Conservation (phyloP, 1,140 invertebrate genomes). For the Drosophila chauvacae region DNA sequence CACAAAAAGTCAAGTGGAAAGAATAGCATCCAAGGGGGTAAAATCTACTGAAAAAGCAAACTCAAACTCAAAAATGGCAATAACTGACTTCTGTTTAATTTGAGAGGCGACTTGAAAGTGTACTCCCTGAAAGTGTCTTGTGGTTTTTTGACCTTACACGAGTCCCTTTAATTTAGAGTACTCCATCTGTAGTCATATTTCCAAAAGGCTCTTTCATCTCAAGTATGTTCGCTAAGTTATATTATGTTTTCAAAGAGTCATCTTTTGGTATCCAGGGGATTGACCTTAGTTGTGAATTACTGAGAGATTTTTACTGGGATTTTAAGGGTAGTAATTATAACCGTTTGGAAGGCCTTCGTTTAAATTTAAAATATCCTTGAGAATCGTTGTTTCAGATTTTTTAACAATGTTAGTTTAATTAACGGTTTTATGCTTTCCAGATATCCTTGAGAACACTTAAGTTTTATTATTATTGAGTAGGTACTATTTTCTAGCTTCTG, state of each 20-base stretch:
- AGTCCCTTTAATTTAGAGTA: slow-evolving; percentile 5
- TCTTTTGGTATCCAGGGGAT: not conserved
- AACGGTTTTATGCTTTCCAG: not conserved
- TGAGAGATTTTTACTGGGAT: not conserved
- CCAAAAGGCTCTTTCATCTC: not conserved
- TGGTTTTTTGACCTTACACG: slow-evolving; percentile 33
- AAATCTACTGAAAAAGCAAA: slow-evolving; percentile 8
- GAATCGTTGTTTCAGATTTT: not conserved
- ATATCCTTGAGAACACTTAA: not conserved
- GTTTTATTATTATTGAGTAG: not conserved
- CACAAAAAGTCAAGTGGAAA: not conserved
- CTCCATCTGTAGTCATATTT: slow-evolving; percentile 19
- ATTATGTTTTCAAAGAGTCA: not conserved
- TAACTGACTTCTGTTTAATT: slow-evolving; percentile 45
- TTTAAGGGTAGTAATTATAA: not conserved
- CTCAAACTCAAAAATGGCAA: slow-evolving; percentile 26
- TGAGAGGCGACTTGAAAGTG: slow-evolving; percentile 31
- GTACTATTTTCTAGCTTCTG: not conserved
- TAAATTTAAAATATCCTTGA: not conserved
- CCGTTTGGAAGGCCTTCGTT: not conserved
- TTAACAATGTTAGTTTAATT: too few relatives aligned
- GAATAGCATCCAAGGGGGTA: slow-evolving; percentile 29
- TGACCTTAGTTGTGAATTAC: not conserved
- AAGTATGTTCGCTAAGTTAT: slow-evolving; percentile 2
- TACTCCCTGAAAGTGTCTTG: slow-evolving; percentile 21